phyloP scores from a whole-genome alignment of 2,797 vertebrate genomes.

The Sciurus vulgaris region DNA sequence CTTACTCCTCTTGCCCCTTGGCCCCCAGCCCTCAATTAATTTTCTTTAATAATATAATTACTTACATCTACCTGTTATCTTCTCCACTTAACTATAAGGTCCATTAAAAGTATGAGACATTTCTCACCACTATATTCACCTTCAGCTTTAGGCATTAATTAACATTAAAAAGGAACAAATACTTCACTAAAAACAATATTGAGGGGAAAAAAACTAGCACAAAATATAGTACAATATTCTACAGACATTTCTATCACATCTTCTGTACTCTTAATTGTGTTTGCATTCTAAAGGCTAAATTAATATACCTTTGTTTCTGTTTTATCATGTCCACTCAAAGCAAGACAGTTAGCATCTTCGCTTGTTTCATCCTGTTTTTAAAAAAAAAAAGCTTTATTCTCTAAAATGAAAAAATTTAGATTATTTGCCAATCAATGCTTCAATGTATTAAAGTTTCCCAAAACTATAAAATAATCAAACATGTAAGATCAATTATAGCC shows the following conservation, averaged over 20 bases:
- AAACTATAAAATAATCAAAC: slow-evolving; percentile 63
- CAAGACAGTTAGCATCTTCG: slow-evolving; percentile 88
- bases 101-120: not conserved
- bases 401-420: slow-evolving; percentile 80
- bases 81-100: not conserved
- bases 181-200: slow-evolving; percentile 31
- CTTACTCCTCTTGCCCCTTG: not conserved
- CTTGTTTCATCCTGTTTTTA: slow-evolving; percentile 88
- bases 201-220: not conserved
- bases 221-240: not conserved
- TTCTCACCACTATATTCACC: not conserved
- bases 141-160: not conserved
- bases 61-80: not conserved
- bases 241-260: slow-evolving; percentile 4
- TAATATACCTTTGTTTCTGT: slow-evolving; percentile 89
- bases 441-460: slow-evolving; percentile 39
- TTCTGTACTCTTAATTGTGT: not conserved
- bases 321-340: slow-evolving; percentile 89
- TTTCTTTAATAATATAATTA: not conserved
- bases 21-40: not conserved
- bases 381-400: slow-evolving; percentile 83
- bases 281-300: slow-evolving; percentile 64
- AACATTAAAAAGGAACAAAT: slow-evolving; percentile 56
- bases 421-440: slow-evolving; percentile 79
- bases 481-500: slow-evolving; percentile 33